A percentile compares a stretch with the other conserved stretches of the same genome.
Evolutionary conservation across 2,797 vertebrate species (phyloP).

Genomic region (Anabas testudineus): DNA sequence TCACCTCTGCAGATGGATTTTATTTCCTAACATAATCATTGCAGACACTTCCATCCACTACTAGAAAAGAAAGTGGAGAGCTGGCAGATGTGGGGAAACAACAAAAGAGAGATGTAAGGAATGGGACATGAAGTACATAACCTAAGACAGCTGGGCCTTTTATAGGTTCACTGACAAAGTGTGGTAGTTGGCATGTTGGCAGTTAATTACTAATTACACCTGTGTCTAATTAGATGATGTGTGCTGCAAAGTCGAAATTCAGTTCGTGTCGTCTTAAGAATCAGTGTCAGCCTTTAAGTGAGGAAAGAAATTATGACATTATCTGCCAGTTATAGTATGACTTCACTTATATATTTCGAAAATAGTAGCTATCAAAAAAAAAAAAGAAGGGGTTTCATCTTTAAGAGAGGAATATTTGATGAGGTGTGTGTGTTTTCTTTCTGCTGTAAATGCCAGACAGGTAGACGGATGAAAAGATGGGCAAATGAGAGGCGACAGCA

Average conservation of each 20-base stretch:
- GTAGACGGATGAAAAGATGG: conserved; percentile 56
- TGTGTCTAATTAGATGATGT: conserved; percentile 5
- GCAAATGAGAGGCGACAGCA: conserved; percentile 55
- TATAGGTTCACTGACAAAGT: conserved; percentile 19
- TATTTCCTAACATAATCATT: conserved; percentile 75
- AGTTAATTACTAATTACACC: conserved; percentile 15
- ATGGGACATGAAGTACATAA: conserved; percentile 3
- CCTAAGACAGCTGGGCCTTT: conserved; percentile 1
- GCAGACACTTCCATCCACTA: conserved; percentile 68
- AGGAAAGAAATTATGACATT: not conserved
- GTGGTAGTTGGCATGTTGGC: conserved; percentile 9
- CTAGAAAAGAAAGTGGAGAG: conserved; percentile 49
- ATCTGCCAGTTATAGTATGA: not conserved
- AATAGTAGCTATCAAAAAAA: conserved; percentile 7
- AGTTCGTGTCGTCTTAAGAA: conserved; percentile 1
- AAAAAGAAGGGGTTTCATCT: conserved; percentile 3
- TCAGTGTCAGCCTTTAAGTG: not conserved
- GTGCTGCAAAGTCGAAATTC: not conserved
- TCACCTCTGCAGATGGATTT: conserved; percentile 64
- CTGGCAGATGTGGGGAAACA: conserved; percentile 44
- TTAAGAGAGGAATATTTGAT: conserved; percentile 30
- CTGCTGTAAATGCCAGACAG: conserved; percentile 29
- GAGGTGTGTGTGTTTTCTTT: conserved; percentile 35
- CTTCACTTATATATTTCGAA: conserved; percentile 5
- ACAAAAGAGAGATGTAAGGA: conserved; percentile 2